Percentiles rank a stretch among this genome's conserved stretches.
phyloP scores from a whole-genome alignment of 2,797 vertebrate genomes.

The Intellagama lesueurii region DNA sequence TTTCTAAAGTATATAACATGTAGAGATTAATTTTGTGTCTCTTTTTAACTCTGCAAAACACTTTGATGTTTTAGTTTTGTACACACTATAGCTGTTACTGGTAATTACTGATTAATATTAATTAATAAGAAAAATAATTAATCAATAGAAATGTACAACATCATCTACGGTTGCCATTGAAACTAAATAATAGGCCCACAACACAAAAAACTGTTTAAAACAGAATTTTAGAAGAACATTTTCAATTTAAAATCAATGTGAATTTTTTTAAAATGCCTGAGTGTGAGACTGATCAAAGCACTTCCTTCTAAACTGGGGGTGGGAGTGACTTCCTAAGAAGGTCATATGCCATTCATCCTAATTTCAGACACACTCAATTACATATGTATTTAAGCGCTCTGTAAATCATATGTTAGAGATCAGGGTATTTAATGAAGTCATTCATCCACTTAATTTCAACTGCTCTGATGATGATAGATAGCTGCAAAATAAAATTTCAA shows the following conservation, averaged over 20 bases:
- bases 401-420: neutral
- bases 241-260: rapidly evolving
- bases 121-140: neutral
- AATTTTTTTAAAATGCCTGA: neutral
- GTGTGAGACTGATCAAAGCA: neutral
- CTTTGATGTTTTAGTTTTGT: neutral
- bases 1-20: neutral
- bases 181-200: too few species aligned
- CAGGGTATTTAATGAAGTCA: slow-evolving; percentile 12
- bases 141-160: neutral
- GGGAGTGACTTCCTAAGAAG: neutral
- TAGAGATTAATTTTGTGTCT: neutral
- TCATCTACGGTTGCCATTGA: neutral
- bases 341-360: neutral
- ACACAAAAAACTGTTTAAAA: neutral
- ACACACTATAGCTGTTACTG: neutral
- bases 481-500: slow-evolving; percentile 28
- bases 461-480: neutral
- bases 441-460: neutral
- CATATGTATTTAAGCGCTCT: neutral
- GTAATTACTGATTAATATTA: too few species aligned
- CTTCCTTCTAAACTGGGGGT: neutral
- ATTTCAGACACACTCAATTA: slow-evolving; percentile 5
- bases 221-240: neutral
- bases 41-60: neutral